Base-by-base conservation (phyloP, 2,888 invertebrate genomes). In the Nomada fabriciana region DNA sequence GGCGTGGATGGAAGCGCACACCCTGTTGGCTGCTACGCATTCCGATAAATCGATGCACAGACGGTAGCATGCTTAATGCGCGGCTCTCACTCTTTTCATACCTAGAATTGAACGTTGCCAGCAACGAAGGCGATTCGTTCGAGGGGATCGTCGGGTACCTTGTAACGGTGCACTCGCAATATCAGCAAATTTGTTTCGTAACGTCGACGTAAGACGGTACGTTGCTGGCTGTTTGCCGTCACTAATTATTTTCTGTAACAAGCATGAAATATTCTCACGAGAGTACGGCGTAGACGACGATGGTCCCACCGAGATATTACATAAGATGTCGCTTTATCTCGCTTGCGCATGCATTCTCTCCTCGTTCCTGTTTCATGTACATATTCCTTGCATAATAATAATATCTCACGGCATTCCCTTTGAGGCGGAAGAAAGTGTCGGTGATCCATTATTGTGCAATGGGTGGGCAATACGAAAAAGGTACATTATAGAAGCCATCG, bases 161-260 rank as follows among this genome's bases (percentile, higher is more conserved):
- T 18, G 18, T 25, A 18, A 59, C 59, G 71, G 20, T 80, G 80
- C 78, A 70, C 82, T 69, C 82, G 84, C 88, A 84, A 76, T 83
- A 82, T 77, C 83, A 86, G 88, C 87, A 89, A 90, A 90, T 89
- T 89, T 87, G 88, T 89, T 88, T 84, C 86, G 84, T 83, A 85
- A 85, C 83, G 77, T 68, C 72, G 76, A 61, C 81, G 74, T 78
- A 75, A 73, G 61, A 43, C 67, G 74, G 80, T 76, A 57, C 75
- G 76, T 76, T 74, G 75, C 80, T 81, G 83, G 72, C 64, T 81
- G 78, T 75, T 75, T 71, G 84, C 84, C 85, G 83, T 90, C 89
- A 84, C 91, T 91, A 92, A 92, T 92, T 91, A 92, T 92, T 92
- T 92, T 90, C 91, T 83, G 86, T 89, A 90, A 91, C 89, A 90